Conservation (phyloP, 2,888 invertebrate species). For the Sesia apiformis region DNA sequence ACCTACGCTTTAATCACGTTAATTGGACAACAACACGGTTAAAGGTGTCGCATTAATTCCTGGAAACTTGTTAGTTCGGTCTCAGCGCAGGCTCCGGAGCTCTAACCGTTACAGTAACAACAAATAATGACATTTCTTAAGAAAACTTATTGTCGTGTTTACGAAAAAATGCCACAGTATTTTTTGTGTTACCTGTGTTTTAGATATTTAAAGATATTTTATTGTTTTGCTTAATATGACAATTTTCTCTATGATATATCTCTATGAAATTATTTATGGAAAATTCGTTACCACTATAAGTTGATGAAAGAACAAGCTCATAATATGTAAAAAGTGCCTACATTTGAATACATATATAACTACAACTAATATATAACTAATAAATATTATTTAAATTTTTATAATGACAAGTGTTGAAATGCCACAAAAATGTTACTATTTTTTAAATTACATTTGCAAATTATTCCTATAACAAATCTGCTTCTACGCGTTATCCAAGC, state of each 20-base stretch:
- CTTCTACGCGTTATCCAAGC: slow-evolving; percentile 31
- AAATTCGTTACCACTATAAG: too few relatives aligned
- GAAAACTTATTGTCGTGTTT: neutral
- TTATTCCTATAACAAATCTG: neutral
- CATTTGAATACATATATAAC: too few relatives aligned
- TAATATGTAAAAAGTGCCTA: too few relatives aligned
- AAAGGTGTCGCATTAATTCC: slow-evolving; percentile 22
- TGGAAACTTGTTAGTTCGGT: slow-evolving; percentile 32
- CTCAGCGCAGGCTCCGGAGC: slow-evolving; percentile 21
- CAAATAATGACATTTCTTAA: slow-evolving; percentile 13
- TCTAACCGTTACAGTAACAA: slow-evolving; percentile 26
- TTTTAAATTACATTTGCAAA: neutral
- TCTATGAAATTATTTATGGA: neutral
- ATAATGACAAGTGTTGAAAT: too few relatives aligned
- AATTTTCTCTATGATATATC: neutral
- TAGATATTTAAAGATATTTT: neutral
- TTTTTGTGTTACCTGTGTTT: neutral
- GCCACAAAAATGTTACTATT: too few relatives aligned
- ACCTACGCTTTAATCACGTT: too few relatives aligned
- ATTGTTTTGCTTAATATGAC: neutral
- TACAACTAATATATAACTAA: too few relatives aligned
- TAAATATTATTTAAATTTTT: too few relatives aligned
- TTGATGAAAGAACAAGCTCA: too few relatives aligned
- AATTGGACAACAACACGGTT: slow-evolving; percentile 16
- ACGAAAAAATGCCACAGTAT: neutral